Percentiles rank a stretch among this genome's conserved stretches.
Evolutionary conservation across 2,888 invertebrate species (phyloP).

Genomic region (Notocelia uddmanniana): DNA sequence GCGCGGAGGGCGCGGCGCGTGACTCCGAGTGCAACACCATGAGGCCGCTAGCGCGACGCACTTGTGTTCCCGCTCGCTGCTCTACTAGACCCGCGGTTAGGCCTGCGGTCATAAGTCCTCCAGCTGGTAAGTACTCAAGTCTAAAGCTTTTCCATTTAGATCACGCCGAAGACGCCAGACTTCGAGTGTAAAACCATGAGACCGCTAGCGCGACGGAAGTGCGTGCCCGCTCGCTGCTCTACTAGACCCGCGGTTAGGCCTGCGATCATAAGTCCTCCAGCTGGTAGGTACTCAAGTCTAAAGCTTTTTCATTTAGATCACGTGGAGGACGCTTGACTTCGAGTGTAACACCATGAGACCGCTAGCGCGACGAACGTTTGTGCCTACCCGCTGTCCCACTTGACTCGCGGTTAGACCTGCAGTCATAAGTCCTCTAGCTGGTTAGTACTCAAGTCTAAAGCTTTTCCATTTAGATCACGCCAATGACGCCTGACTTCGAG

Average conservation of each 20-base stretch:
- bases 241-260: constrained; percentile 65
- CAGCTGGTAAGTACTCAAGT: constrained; percentile 58
- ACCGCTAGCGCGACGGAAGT: constrained; percentile 72
- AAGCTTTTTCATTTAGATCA: too few relatives aligned
- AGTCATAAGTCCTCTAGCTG: constrained; percentile 60
- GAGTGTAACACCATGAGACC: constrained; percentile 82
- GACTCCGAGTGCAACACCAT: constrained; percentile 78
- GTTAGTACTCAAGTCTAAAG: constrained; percentile 55
- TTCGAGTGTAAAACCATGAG: constrained; percentile 79
- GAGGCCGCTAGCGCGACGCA: constrained; percentile 74
- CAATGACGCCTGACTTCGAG: constrained; percentile 73
- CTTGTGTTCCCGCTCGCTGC: constrained; percentile 74
- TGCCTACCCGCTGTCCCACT: constrained; percentile 72
- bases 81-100: constrained; percentile 65
- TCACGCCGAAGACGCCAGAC: constrained; percentile 71
- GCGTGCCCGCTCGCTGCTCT: constrained; percentile 74
- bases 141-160: too few relatives aligned
- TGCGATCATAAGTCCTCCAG: constrained; percentile 59
- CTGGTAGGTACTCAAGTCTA: constrained; percentile 58
- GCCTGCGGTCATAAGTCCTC: constrained; percentile 61
- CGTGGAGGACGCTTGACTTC: constrained; percentile 67
- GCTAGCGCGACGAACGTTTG: constrained; percentile 72
- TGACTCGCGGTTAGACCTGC: constrained; percentile 64
- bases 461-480: too few relatives aligned
- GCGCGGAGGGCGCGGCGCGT: constrained; percentile 69